These are phyloP conservation scores for Coptodon bakossiorum DNA, from an alignment of 2,113 vertebrate species.

Conservation along the genomic window DNA sequence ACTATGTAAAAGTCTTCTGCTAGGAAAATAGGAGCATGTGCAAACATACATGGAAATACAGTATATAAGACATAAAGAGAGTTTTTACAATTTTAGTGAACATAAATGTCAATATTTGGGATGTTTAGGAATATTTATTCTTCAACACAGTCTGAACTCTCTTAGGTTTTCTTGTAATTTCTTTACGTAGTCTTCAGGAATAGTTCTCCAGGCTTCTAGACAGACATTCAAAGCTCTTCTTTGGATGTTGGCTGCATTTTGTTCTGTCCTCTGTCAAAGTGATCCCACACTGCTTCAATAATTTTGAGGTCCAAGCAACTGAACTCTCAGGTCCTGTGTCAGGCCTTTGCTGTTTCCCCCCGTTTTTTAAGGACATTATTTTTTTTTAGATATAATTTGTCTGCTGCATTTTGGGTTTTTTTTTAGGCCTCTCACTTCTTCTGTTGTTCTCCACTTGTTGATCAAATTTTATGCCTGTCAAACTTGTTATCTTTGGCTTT, in stretches of 20 bases:
- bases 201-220: not conserved
- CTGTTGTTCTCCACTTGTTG: not conserved
- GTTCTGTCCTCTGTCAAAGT: not conserved
- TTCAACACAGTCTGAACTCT: not conserved
- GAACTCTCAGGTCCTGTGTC: not conserved
- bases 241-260: not conserved
- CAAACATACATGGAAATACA: not conserved
- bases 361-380: not conserved
- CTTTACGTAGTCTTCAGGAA: not conserved
- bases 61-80: not conserved
- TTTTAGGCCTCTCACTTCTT: not conserved
- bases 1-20: not conserved
- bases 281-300: not conserved
- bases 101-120: not conserved
- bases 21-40: not conserved
- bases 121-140: not conserved
- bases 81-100: not conserved
- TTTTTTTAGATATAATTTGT: not conserved
- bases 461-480: not conserved
- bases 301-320: not conserved
- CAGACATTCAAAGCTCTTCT: not conserved
- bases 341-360: accelerated
- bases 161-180: not conserved
- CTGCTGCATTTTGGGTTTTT: not conserved
- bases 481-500: not conserved